These are phyloP conservation scores for Phalloptychus januarius DNA, from an alignment of 2,797 vertebrate genomes.

Conservation along the genomic window DNA sequence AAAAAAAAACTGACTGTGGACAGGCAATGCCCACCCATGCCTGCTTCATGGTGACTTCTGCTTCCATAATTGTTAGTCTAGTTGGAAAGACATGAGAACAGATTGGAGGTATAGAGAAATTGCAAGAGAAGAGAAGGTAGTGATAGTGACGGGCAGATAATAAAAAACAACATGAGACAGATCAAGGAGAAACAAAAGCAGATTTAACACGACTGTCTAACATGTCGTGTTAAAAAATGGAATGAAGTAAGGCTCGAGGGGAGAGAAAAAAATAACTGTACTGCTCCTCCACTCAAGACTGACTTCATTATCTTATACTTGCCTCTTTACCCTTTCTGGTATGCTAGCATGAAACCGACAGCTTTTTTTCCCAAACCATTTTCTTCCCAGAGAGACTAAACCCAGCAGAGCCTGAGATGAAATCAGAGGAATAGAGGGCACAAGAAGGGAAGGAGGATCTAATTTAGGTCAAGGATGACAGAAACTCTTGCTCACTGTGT, in stretches of 20 bases:
- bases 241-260: conserved; percentile 37
- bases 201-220: conserved; percentile 46
- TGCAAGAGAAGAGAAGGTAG: conserved; percentile 24
- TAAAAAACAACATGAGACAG: conserved; percentile 38
- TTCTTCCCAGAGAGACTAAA: conserved; percentile 47
- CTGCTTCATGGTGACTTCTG: conserved; percentile 40
- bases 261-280: conserved; percentile 12
- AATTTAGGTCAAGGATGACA: conserved; percentile 69
- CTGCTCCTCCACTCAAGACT: conserved; percentile 47
- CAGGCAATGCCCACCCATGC: too few species aligned
- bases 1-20: too few species aligned
- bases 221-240: conserved; percentile 61
- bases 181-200: conserved; percentile 27
- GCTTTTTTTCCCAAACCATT: conserved; percentile 42
- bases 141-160: conserved; percentile 50
- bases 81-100: conserved; percentile 44
- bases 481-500: conserved; percentile 33
- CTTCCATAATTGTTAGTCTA: conserved; percentile 40
- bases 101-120: conserved; percentile 25
- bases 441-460: conserved; percentile 14
- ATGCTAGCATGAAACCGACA: conserved; percentile 55
- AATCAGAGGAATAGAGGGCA: conserved; percentile 42
- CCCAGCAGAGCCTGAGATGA: conserved; percentile 52
- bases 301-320: conserved; percentile 65
- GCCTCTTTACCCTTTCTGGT: conserved; percentile 47